Evolutionary conservation across 2,113 vertebrate species (phyloP), one percentile per base, ranked within the genome.

Genomic region (Phrynosoma blainvillii): DNA sequence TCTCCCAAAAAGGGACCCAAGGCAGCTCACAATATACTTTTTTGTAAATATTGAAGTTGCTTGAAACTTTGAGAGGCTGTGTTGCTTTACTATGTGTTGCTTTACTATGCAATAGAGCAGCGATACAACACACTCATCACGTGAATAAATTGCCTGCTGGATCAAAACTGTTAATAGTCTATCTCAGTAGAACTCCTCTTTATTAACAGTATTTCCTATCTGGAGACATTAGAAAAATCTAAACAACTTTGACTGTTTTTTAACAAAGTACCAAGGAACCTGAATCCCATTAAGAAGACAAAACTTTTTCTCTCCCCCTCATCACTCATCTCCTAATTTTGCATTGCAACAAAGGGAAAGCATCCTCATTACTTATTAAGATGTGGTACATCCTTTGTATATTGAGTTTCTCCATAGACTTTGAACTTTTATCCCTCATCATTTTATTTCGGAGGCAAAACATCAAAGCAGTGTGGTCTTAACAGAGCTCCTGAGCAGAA

Each of bases 241-340:
- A 87, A 93, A 91, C 89, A 92, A 92, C 89, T 90, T 90, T 90
- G 90, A 76, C 87, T 91, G 92, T 71, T 93, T 92, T 94, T 95
- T 93, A 93, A 87, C 82, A 90, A 92, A 94, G 84, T 56, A 91
- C 90, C 0, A 0, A 3, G n/a, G 84, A 91, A 84, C 13, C 59
- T 36, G 87, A 91, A 95, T 92, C 92, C 88, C 87, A 79, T 90
- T 87, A 94, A 93, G 93, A 95, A 92, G 93, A 92, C 89, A 92
- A 94, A 94, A 40, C 82, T 65, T 59, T 32, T 56, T 25, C 62
- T 90, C 84, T 76, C 76, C 10, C 54, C 21, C 42, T 42, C n/a
- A 1, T 25, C 21, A 23, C 3, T 8, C 68, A 12, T 7, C 68
- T 62, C 59, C 59, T 12, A 62, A 1, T 23, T 90, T 92, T 89